phyloP scores from a whole-genome alignment of 2,113 vertebrate species.

The Himantopus leucocephalus region DNA sequence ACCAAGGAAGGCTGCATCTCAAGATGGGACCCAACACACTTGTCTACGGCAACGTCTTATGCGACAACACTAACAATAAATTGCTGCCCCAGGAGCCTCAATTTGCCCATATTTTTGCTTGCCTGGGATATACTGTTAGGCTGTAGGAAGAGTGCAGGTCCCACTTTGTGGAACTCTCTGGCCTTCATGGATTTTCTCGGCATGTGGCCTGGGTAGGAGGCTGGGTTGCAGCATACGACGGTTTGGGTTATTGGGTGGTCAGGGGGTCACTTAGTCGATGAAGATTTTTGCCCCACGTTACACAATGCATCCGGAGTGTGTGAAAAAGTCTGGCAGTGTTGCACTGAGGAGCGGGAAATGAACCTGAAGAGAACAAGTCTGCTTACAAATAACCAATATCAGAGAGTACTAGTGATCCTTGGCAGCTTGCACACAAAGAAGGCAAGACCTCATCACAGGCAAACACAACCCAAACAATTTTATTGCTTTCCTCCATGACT shows the following conservation, averaged over 20 bases:
- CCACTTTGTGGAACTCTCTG: neutral
- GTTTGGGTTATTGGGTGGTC: neutral
- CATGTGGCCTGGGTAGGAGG: neutral
- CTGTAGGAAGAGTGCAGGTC: neutral
- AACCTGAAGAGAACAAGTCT: neutral
- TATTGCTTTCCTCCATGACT: neutral
- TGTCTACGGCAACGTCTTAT: accelerated
- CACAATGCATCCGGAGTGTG: neutral
- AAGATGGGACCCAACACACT: neutral
- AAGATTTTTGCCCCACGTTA: neutral
- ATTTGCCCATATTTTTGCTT: neutral
- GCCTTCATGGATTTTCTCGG: neutral
- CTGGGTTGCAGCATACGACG: neutral
- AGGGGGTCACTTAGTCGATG: neutral
- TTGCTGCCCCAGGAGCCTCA: neutral
- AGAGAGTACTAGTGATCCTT: neutral
- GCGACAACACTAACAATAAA: neutral
- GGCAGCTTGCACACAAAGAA: neutral
- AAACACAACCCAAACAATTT: neutral
- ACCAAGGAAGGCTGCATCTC: neutral
- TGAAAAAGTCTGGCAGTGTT: neutral
- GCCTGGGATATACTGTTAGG: neutral
- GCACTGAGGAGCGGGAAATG: neutral
- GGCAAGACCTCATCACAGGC: neutral
- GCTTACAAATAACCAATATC: neutral